phyloP scores from a whole-genome alignment of 2,888 invertebrate species.

The Scaptomyza flava region DNA sequence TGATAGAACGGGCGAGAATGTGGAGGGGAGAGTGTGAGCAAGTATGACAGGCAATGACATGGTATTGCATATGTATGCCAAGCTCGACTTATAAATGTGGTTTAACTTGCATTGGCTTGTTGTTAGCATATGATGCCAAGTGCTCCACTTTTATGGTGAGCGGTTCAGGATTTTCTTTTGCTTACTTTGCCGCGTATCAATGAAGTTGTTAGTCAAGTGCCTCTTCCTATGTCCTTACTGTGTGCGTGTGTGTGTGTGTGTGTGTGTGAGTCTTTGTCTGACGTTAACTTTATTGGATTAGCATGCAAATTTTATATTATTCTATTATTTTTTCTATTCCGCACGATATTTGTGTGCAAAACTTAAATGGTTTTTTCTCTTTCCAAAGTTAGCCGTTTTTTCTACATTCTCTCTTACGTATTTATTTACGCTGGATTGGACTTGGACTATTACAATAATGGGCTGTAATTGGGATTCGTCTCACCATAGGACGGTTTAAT shows the following conservation, averaged over 20 bases:
- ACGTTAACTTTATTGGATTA: constrained; percentile 77
- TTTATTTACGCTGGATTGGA: constrained; percentile 3
- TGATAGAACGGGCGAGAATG: constrained; percentile 25
- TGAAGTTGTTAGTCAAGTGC: constrained; percentile 72
- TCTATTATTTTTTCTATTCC: constrained; percentile 37
- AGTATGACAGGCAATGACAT: constrained; percentile 19
- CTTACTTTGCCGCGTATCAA: constrained; percentile 61
- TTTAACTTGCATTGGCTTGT: constrained; percentile 74
- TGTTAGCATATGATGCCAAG: constrained; percentile 51
- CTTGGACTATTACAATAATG: constrained; percentile 14
- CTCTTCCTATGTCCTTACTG: constrained; percentile 40
- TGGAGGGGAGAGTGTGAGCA: constrained; percentile 17
- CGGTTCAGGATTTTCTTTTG: constrained; percentile 22
- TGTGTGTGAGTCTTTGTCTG: constrained; percentile 13
- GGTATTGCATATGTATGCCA: constrained; percentile 48
- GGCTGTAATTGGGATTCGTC: constrained; percentile 33
- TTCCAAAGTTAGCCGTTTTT: constrained; percentile 24
- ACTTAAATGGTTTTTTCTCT: constrained; percentile 45
- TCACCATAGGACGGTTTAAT: not conserved
- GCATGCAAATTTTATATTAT: constrained; percentile 73
- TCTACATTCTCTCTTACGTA: not conserved
- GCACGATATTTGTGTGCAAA: constrained; percentile 52
- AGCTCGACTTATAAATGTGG: constrained; percentile 74
- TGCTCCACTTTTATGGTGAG: constrained; percentile 18
- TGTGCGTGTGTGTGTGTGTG: constrained; percentile 9